phyloP scores from a whole-genome alignment of 2,113 vertebrate genomes.

The Cyanoramphus novaezelandiae region DNA sequence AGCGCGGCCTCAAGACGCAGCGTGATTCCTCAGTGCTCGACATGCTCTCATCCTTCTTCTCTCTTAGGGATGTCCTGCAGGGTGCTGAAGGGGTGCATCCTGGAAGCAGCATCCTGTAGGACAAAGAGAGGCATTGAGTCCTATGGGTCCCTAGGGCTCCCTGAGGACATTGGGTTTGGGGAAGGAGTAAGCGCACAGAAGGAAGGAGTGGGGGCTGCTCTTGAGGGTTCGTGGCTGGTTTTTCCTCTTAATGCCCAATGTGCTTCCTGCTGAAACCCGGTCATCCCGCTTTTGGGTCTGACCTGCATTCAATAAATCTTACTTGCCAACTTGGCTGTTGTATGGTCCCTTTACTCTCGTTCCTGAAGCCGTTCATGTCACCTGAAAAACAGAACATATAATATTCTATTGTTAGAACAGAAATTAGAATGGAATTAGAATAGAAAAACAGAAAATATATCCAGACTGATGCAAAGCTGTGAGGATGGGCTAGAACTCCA shows the following conservation, averaged over 20 bases:
- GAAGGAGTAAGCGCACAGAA: rapidly evolving
- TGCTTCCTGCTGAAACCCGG: neutral
- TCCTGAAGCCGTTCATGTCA: rapidly evolving
- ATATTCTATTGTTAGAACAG: no score
- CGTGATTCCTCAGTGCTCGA: rapidly evolving
- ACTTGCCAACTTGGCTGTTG: neutral
- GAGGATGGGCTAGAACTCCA: no score
- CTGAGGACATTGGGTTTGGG: neutral
- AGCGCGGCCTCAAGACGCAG: rapidly evolving
- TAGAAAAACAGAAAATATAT: neutral
- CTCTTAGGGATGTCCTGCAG: rapidly evolving
- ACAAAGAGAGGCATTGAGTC: neutral
- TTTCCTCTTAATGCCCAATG: neutral
- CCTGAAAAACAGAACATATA: neutral
- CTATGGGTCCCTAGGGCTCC: rapidly evolving
- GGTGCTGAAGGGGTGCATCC: rapidly evolving
- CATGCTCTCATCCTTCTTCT: rapidly evolving
- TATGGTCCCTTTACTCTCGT: neutral
- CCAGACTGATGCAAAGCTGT: neutral
- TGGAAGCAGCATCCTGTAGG: neutral
- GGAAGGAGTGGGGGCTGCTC: neutral
- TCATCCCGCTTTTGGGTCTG: neutral
- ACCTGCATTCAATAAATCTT: neutral
- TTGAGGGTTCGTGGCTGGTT: neutral
- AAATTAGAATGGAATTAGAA: no score